These are phyloP conservation scores for Conistra vaccinii DNA, from an alignment of 2,888 invertebrate genomes.

Conservation along the genomic window DNA sequence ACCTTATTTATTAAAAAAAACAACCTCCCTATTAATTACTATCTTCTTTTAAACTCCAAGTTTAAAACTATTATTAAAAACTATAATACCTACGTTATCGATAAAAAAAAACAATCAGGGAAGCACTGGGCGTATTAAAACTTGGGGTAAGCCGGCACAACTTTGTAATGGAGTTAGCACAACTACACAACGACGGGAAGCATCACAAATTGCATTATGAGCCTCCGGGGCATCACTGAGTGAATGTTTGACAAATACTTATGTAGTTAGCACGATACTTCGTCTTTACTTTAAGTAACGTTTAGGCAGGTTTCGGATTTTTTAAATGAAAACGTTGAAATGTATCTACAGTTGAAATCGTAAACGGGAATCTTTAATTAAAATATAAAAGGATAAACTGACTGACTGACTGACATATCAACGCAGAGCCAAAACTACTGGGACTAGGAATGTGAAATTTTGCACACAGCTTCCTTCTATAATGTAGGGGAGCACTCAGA, in stretches of 20 bases:
- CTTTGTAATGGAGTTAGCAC: slow-evolving; percentile 58
- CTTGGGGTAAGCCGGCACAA: slow-evolving; percentile 37
- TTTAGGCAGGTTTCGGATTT: background rate
- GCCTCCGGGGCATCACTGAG: slow-evolving; percentile 18
- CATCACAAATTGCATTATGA: slow-evolving; percentile 59
- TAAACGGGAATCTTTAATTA: too few species aligned
- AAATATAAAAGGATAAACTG: too few species aligned
- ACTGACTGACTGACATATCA: too few species aligned
- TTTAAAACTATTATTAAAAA: slow-evolving; percentile 28
- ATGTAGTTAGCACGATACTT: background rate
- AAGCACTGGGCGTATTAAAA: slow-evolving; percentile 49
- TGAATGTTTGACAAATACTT: slow-evolving; percentile 55
- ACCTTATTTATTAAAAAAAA: too few species aligned
- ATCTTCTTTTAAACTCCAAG: background rate
- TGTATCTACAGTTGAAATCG: too few species aligned
- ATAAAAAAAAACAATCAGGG: slow-evolving; percentile 49
- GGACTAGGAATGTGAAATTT: too few species aligned
- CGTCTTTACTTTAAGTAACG: background rate
- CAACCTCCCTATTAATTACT: too few species aligned
- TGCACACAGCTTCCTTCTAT: too few species aligned
- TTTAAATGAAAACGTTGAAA: too few species aligned
- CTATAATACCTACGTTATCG: slow-evolving; percentile 5
- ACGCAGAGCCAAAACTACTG: too few species aligned
- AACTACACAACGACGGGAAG: slow-evolving; percentile 38
- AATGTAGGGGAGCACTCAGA: too few species aligned